These are phyloP conservation scores for Tachycineta bicolor DNA, from an alignment of 2,113 vertebrate species.

Conservation along the genomic window DNA sequence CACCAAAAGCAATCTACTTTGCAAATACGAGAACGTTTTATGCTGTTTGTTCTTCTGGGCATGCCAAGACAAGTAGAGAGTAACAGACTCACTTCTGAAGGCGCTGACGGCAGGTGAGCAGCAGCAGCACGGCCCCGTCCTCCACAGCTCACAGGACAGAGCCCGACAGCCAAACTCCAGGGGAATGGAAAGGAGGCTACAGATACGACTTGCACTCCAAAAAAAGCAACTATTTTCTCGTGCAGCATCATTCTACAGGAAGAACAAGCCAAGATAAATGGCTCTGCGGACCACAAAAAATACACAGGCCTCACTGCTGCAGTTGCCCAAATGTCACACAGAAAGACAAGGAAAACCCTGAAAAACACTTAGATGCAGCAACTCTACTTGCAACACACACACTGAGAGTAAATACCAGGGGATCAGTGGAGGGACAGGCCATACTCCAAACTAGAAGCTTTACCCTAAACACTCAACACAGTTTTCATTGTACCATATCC, in stretches of 20 bases:
- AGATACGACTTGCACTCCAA: not conserved
- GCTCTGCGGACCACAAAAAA: not conserved
- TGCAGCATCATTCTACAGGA: slow-evolving; percentile 35
- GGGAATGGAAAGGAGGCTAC: not conserved
- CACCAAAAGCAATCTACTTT: not conserved
- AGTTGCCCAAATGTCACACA: not conserved
- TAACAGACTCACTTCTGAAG: slow-evolving; percentile 57
- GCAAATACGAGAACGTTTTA: not conserved
- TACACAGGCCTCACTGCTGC: not conserved
- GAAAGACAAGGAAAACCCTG: not conserved
- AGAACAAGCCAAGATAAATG: slow-evolving; percentile 15
- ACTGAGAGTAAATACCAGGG: not conserved
- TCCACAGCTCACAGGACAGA: not conserved
- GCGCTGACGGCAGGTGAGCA: not conserved
- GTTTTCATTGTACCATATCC: not conserved
- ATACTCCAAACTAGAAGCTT: not conserved
- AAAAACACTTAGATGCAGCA: not conserved
- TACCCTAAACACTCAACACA: not conserved
- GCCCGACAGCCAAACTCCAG: not conserved
- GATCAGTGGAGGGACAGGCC: not conserved
- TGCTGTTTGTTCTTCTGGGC: not conserved
- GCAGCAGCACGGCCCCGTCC: not conserved
- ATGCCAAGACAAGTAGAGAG: not conserved
- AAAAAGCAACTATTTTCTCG: not conserved
- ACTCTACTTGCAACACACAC: not conserved